phyloP scores from a whole-genome alignment of 2,113 vertebrate species.

The Oxyura jamaicensis region DNA sequence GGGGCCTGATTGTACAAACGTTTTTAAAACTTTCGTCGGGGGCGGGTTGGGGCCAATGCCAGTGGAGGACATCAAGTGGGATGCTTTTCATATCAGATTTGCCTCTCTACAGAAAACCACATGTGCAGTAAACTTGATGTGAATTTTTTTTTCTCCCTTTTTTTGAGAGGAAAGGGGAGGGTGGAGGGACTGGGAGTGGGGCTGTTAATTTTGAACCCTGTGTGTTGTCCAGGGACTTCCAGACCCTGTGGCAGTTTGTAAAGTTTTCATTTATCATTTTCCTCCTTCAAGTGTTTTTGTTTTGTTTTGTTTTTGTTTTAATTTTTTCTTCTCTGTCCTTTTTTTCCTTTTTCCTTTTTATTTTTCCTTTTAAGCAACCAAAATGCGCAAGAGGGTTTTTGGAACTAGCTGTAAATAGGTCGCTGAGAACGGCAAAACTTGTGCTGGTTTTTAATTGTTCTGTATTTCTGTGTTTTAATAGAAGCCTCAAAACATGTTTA shows the following conservation, averaged over 20 bases:
- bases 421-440: conserved; percentile 79
- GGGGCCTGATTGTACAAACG: not conserved
- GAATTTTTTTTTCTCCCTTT: not conserved
- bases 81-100: conserved; percentile 38
- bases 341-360: too few relatives aligned
- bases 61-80: conserved; percentile 37
- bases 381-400: conserved; percentile 61
- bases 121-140: conserved; percentile 68
- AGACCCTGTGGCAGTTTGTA: conserved; percentile 69
- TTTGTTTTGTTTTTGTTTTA: not conserved
- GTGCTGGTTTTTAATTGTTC: conserved; percentile 93
- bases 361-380: conserved; percentile 27
- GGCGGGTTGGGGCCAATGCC: conserved; percentile 10
- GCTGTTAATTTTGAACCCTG: conserved; percentile 78
- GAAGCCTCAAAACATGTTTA: conserved; percentile 82
- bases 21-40: conserved; percentile 19
- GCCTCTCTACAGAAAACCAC: conserved; percentile 49
- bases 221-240: conserved; percentile 67
- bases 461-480: conserved; percentile 97
- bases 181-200: conserved; percentile 7
- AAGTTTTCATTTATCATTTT: conserved; percentile 77
- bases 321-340: not conserved
- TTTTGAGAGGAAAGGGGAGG: not conserved
- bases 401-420: conserved; percentile 89
- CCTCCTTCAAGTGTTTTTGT: conserved; percentile 22